Conservation (phyloP, 2,797 vertebrate species). For the Tachyglossus aculeatus region DNA sequence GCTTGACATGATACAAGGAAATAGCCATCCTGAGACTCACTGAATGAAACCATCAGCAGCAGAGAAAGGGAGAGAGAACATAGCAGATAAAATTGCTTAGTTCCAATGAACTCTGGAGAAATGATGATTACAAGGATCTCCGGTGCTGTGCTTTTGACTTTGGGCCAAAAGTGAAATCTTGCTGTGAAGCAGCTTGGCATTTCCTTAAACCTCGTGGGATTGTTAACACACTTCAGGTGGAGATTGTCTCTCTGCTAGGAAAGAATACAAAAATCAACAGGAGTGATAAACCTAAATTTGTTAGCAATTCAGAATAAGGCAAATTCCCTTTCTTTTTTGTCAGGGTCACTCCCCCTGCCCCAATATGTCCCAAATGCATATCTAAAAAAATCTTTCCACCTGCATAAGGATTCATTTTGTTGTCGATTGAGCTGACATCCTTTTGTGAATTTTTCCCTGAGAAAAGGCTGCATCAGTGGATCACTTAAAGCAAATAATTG, state of each 20-base stretch:
- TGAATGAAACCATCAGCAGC: conserved; percentile 15
- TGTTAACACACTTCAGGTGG: conserved; percentile 7
- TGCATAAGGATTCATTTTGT: neutral
- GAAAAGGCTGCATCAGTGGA: neutral
- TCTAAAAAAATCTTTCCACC: neutral
- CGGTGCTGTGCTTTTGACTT: neutral
- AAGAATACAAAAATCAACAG: neutral
- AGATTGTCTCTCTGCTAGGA: conserved; percentile 14
- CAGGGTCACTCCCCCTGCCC: neutral
- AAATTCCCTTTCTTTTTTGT: neutral
- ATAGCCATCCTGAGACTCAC: neutral
- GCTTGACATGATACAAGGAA: neutral
- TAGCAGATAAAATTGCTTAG: neutral
- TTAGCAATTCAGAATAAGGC: neutral
- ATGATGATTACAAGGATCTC: conserved; percentile 2
- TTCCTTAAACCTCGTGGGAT: conserved; percentile 27
- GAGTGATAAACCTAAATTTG: conserved; percentile 1
- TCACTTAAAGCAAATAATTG: neutral
- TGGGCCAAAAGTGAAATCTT: conserved; percentile 5
- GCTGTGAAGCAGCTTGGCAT: conserved; percentile 17
- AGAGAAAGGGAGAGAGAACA: conserved; percentile 7
- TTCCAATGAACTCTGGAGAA: conserved; percentile 29
- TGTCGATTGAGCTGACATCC: conserved; percentile 8
- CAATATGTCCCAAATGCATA: neutral
- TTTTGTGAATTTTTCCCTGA: conserved; percentile 7